phyloP scores from a whole-genome alignment of 2,797 vertebrate genomes.

The Streptopelia turtur region DNA sequence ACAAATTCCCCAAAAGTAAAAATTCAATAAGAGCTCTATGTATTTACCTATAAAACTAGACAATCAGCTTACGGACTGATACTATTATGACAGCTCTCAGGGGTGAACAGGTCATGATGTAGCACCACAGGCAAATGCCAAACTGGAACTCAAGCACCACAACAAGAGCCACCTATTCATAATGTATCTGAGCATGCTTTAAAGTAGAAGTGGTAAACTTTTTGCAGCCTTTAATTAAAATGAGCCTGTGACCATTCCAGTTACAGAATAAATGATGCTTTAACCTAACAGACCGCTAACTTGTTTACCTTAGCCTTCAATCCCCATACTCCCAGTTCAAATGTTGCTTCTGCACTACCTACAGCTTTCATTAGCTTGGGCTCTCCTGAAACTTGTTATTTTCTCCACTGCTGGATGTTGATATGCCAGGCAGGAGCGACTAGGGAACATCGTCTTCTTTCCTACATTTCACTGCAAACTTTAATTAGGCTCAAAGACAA shows the following conservation, averaged over 20 bases:
- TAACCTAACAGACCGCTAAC: not conserved
- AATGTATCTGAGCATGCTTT: not conserved
- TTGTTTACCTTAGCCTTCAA: not conserved
- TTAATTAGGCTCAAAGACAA: conserved; percentile 33
- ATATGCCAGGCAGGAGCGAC: not conserved
- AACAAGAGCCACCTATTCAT: not conserved
- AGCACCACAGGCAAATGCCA: not conserved
- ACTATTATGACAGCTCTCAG: not conserved
- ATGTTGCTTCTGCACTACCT: not conserved
- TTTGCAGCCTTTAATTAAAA: not conserved
- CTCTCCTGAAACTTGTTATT: not conserved
- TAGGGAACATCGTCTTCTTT: not conserved
- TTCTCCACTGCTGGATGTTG: not conserved
- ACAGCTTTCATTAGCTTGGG: not conserved
- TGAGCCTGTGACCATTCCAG: not conserved
- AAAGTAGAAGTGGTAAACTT: not conserved
- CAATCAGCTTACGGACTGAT: not conserved
- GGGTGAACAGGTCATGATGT: not conserved
- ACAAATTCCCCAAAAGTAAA: not conserved
- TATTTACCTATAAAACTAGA: not conserved
- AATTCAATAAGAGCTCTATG: not conserved
- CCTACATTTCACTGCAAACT: not conserved
- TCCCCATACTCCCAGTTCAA: not conserved
- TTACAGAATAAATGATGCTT: not conserved
- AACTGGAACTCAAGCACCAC: fast-evolving